Evolutionary conservation across 2,113 vertebrate species (phyloP), one percentile per base, ranked within the genome.

Genomic region (Heliornis fulica): DNA sequence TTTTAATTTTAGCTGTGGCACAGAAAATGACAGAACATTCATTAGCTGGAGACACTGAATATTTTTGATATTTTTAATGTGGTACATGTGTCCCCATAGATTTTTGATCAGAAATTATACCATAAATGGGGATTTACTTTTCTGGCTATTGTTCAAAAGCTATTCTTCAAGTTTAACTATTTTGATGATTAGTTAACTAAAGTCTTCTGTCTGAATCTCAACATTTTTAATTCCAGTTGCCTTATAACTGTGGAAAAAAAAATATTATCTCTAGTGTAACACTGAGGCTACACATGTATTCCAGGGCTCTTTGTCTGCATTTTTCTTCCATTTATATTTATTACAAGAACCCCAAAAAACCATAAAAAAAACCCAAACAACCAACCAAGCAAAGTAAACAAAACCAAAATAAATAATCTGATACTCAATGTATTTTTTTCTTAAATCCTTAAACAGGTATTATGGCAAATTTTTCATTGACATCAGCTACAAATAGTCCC

Each of bases 111-210:
- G 69, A 93, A 90, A 76, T 72, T 79, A 79, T 81, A 45, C 38
- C 10, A 36, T 61, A 92, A 66, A 68, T 77, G 21, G 22, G 11
- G 22, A 94, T 89, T 92, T 89, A 60, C 59, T 70, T 86, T 26
- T 21, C 69, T 87, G 53, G 31, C 11, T 87, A 13, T 81, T 87
- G 17, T 88, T 69, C 81, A 92, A 72, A 43, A 83, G 56, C 7
- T 65, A 8, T 9, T 93, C 46, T 94, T 94, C 71, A 54, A 43
- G 65, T 61, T 94, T 59, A 94, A 68, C 16, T 78, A 8, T 46
- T 95, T 79, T 92, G 74, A 57, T 87, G 50, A 92, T 93, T 89
- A 94, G 54, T 59, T 95, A 36, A 91, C 48, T 89, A 50, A 89
- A 86, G 43, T 57, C 3, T 82, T 69, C 31, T 2, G 2, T 3